Evolutionary conservation across 1,140 invertebrate genomes (phyloP).

Genomic region (Penaeus japonicus): DNA sequence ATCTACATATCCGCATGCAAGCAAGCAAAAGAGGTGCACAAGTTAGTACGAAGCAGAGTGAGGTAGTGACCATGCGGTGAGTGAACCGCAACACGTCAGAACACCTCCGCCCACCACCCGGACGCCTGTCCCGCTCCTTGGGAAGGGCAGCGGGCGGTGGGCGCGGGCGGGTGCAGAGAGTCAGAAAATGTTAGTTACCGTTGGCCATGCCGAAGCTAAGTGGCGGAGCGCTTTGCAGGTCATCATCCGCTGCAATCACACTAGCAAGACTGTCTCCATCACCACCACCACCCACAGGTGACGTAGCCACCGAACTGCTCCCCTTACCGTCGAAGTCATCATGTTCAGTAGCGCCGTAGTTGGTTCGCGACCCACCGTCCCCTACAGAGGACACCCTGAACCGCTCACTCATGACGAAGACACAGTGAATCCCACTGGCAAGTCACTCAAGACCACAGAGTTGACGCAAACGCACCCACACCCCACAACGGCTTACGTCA

Average conservation of each 20-base stretch:
- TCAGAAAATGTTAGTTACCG: constrained; percentile 37
- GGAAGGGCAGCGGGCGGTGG: no score
- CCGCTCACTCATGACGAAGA: constrained; percentile 41
- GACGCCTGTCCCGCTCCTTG: no score
- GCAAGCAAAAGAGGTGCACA: no score
- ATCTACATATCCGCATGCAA: no score
- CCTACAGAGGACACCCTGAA: constrained; percentile 47
- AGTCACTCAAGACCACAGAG: background rate
- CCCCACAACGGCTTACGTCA: constrained; percentile 26
- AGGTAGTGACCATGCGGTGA: no score
- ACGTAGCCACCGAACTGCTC: background rate
- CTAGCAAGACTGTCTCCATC: constrained; percentile 30
- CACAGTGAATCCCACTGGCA: background rate
- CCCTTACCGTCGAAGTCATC: constrained; percentile 48
- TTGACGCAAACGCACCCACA: background rate
- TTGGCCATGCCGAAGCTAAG: constrained; percentile 49
- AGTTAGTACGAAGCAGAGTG: no score
- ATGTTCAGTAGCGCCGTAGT: constrained; percentile 39
- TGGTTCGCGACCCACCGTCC: constrained; percentile 43
- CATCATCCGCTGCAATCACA: background rate
- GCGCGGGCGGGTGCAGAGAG: no score
- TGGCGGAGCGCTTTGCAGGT: constrained; percentile 3
- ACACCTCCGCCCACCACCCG: no score
- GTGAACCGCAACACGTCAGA: no score
- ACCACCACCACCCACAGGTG: constrained; percentile 24